Evolutionary conservation across 2,113 vertebrate species (phyloP).

Genomic region (Planiliza haematocheilus): DNA sequence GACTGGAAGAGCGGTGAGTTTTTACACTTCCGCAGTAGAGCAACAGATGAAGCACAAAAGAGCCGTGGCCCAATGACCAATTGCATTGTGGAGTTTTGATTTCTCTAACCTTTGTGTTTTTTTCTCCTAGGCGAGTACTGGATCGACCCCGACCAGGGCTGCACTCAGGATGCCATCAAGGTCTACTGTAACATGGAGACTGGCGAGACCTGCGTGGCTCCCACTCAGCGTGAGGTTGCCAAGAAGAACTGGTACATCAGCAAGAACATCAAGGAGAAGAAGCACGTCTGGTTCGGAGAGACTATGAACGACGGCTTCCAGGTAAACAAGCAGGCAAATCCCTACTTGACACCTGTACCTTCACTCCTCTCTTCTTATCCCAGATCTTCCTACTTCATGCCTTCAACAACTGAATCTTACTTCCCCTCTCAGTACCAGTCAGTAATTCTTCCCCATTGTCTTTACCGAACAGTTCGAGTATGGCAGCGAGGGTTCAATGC

Average conservation of each 20-base stretch:
- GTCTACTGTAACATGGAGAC: constrained; percentile 99
- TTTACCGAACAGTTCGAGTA: constrained; percentile 89
- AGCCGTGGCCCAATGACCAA: not conserved
- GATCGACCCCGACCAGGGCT: constrained; percentile 99
- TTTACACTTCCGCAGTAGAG: not conserved
- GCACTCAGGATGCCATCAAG: constrained; percentile 96
- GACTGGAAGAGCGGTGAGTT: constrained; percentile 97
- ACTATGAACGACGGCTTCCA: constrained; percentile 94
- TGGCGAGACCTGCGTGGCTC: constrained; percentile 92
- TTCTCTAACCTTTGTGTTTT: constrained; percentile 2
- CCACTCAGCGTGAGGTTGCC: constrained; percentile 83
- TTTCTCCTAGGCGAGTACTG: constrained; percentile 91
- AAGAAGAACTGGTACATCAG: constrained; percentile 96
- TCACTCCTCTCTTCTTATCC: not conserved
- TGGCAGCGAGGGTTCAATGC: constrained; percentile 89
- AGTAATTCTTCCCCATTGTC: constrained; percentile 11
- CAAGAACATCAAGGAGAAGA: constrained; percentile 97
- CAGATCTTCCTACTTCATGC: not conserved
- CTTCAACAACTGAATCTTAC: not conserved
- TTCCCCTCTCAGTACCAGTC: constrained; percentile 81
- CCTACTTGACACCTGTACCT: not conserved
- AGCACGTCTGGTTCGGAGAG: constrained; percentile 97
- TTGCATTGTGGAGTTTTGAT: not conserved
- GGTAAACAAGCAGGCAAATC: constrained; percentile 80
- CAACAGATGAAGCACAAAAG: not conserved